Conservation (phyloP, 2,888 invertebrate species). For the Volucella inanis region DNA sequence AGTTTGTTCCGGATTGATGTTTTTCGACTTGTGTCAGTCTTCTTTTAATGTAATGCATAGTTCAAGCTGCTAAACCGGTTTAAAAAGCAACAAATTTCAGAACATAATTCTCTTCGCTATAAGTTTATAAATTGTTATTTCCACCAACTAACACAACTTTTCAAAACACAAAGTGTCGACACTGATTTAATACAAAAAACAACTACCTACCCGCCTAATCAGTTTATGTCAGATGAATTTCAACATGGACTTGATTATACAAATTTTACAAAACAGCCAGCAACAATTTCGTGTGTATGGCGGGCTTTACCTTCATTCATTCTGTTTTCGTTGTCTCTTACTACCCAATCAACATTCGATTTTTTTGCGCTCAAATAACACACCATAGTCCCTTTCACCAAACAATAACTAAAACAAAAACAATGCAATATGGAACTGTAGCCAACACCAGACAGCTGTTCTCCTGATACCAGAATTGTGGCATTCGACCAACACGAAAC, state of each 20-base stretch:
- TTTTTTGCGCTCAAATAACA: constrained; percentile 54
- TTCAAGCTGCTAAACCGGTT: no score
- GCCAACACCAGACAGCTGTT: constrained; percentile 74
- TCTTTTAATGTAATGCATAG: no score
- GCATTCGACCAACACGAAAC: constrained; percentile 83
- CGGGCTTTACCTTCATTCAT: constrained; percentile 17
- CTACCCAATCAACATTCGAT: neutral
- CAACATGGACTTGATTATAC: neutral
- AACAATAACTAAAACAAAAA: constrained; percentile 49
- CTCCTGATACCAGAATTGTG: constrained; percentile 81
- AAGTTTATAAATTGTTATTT: no score
- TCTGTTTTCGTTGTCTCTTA: neutral
- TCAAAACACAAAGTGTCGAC: constrained; percentile 39
- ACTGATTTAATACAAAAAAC: constrained; percentile 1
- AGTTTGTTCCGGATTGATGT: no score
- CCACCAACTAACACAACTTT: no score
- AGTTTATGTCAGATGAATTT: constrained; percentile 35
- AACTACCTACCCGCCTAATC: neutral
- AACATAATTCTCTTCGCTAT: neutral
- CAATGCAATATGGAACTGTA: constrained; percentile 54
- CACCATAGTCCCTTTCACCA: no score
- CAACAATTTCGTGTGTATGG: neutral
- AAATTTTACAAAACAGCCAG: neutral
- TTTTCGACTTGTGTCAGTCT: no score
- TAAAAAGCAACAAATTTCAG: neutral